phyloP scores from a whole-genome alignment of 2,113 vertebrate species.

The Dolichotis patagonum region DNA sequence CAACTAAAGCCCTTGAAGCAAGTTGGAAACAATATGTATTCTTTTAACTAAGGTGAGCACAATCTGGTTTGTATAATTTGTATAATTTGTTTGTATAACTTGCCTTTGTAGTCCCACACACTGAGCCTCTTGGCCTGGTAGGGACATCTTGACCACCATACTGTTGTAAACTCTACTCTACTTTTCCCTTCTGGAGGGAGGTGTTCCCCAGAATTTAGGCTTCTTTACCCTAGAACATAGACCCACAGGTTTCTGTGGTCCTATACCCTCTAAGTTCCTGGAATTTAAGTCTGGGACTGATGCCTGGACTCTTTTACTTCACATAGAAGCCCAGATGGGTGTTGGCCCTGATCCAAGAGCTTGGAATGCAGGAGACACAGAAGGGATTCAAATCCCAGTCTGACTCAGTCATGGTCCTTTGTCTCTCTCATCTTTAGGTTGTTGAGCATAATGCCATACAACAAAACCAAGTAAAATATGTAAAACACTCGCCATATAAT shows the following conservation, averaged over 20 bases:
- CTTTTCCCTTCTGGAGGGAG: not conserved
- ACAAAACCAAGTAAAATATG: not conserved
- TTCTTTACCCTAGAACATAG: not conserved
- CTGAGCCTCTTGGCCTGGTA: not conserved
- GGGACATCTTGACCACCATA: fast-evolving
- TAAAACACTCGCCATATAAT: not conserved
- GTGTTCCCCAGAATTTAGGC: not conserved
- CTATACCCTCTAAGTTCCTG: not conserved
- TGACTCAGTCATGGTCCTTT: not conserved
- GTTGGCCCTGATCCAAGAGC: not conserved
- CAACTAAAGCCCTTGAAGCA: too few species aligned
- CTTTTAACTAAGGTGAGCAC: too few species aligned
- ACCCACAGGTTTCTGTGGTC: not conserved
- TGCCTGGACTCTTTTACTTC: not conserved
- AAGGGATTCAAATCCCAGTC: not conserved
- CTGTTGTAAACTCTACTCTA: not conserved
- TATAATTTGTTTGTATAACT: too few species aligned
- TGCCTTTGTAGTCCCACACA: not conserved
- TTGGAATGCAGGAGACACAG: not conserved
- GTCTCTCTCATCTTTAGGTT: not conserved
- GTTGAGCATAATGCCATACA: not conserved
- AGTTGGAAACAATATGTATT: too few species aligned
- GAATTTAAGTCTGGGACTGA: not conserved
- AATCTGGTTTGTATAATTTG: too few species aligned
- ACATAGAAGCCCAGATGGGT: not conserved